Evolutionary conservation across 2,113 vertebrate species (phyloP).

Genomic region (Lucifuga dentata): DNA sequence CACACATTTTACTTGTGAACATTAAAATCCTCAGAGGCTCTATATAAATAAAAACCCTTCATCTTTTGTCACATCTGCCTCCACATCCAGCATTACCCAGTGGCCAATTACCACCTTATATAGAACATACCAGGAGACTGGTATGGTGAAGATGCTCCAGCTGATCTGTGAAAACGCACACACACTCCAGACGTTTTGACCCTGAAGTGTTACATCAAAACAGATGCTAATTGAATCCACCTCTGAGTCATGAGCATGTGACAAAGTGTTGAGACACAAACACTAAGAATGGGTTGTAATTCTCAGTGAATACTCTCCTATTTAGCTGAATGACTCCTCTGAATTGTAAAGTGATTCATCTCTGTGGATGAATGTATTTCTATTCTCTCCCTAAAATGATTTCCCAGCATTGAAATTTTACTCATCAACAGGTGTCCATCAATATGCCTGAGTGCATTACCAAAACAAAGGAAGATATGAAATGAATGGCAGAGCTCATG

Average conservation of each 20-base stretch:
- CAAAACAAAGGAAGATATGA: constrained; percentile 23
- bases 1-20: too few species aligned
- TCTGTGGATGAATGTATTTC: constrained; percentile 18
- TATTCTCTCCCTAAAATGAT: constrained; percentile 1
- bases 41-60: constrained; percentile 1
- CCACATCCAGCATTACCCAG: constrained; percentile 45
- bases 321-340: constrained; percentile 35
- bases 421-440: constrained; percentile 64
- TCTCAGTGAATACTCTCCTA: constrained; percentile 2
- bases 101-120: constrained; percentile 57
- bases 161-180: constrained; percentile 30
- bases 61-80: constrained; percentile 54
- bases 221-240: constrained; percentile 53
- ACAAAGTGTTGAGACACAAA: constrained; percentile 39
- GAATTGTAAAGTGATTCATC: constrained; percentile 19
- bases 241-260: constrained; percentile 58
- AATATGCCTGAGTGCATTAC: neutral
- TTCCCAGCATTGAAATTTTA: neutral
- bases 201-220: constrained; percentile 46
- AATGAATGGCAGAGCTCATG: too few species aligned
- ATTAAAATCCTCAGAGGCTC: constrained; percentile 14
- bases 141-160: constrained; percentile 34
- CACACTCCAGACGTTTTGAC: constrained; percentile 11
- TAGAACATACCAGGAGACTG: constrained; percentile 31
- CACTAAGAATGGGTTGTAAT: constrained; percentile 32